These are phyloP conservation scores for Sesia apiformis DNA, from an alignment of 2,888 invertebrate species.

Conservation along the genomic window DNA sequence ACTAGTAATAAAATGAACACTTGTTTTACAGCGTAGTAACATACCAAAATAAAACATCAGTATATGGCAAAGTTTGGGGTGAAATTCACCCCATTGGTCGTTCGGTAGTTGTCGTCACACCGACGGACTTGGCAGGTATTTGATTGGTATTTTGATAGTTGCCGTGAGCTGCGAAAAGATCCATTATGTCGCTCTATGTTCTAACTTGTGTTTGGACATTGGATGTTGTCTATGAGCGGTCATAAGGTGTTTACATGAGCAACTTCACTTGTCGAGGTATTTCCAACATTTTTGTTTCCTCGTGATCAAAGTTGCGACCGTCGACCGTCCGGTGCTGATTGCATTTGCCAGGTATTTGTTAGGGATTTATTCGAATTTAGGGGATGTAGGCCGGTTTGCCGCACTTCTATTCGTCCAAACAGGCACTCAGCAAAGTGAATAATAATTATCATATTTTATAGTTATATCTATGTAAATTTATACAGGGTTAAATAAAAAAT, in stretches of 20 bases:
- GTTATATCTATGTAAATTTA: no score
- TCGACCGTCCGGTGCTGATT: slow-evolving; percentile 34
- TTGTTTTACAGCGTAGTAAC: slow-evolving; percentile 70
- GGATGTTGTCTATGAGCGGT: neutral
- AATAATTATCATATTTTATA: no score
- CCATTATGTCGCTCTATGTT: neutral
- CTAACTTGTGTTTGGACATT: neutral
- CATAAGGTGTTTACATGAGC: neutral
- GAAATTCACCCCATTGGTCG: slow-evolving; percentile 55
- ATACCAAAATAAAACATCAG: slow-evolving; percentile 68
- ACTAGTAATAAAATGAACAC: slow-evolving; percentile 68
- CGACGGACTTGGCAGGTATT: slow-evolving; percentile 72
- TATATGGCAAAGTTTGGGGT: slow-evolving; percentile 66
- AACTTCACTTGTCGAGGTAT: slow-evolving; percentile 57
- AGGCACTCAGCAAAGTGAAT: no score
- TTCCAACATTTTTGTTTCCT: slow-evolving; percentile 46
- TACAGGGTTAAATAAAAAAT: no score
- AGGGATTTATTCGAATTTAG: slow-evolving; percentile 19
- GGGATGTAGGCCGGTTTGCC: no score
- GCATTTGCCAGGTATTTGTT: slow-evolving; percentile 63
- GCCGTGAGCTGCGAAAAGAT: slow-evolving; percentile 15
- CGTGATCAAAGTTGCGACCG: slow-evolving; percentile 29
- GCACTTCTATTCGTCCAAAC: no score
- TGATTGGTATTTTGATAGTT: slow-evolving; percentile 70
- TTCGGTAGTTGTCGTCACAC: slow-evolving; percentile 69